phyloP scores from a whole-genome alignment of 2,797 vertebrate genomes.

The Sebastes minor region DNA sequence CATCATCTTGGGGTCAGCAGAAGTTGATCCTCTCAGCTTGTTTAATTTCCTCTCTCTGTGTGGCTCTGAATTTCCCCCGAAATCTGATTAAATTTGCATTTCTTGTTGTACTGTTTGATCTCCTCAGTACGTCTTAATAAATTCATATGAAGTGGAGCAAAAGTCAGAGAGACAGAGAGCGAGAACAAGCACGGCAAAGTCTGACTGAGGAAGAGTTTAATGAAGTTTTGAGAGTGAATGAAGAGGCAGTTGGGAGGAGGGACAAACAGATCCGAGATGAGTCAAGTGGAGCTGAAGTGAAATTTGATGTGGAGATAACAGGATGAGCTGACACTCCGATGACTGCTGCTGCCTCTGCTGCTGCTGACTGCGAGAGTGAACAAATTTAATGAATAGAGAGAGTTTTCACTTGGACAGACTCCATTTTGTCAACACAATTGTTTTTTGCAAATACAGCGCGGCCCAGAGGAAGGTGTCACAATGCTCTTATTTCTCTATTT shows the following conservation, averaged over 20 bases:
- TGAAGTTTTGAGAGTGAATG: conserved; percentile 43
- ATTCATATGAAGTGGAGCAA: background rate
- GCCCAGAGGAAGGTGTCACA: conserved; percentile 30
- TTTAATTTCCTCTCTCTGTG: background rate
- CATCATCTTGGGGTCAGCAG: background rate
- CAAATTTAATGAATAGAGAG: conserved; percentile 67
- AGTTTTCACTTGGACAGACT: conserved; percentile 53
- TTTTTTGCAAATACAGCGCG: conserved; percentile 32
- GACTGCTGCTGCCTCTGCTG: conserved; percentile 10
- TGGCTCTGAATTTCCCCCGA: background rate
- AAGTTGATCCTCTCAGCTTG: background rate
- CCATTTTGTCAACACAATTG: conserved; percentile 57
- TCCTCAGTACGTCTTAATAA: background rate
- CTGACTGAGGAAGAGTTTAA: conserved; percentile 15
- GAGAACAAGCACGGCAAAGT: background rate
- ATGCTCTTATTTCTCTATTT: background rate
- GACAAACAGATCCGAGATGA: conserved; percentile 40
- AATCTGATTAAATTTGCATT: background rate
- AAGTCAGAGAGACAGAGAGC: background rate
- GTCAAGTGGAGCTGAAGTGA: conserved; percentile 59
- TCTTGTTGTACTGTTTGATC: conserved; percentile 10
- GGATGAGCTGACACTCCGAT: conserved; percentile 47
- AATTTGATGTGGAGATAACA: conserved; percentile 65
- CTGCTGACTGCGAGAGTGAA: conserved; percentile 49
- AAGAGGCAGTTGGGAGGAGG: conserved; percentile 13